These are phyloP conservation scores for Leucoraja erinaceus DNA, from an alignment of 2,113 vertebrate species.

Conservation along the genomic window DNA sequence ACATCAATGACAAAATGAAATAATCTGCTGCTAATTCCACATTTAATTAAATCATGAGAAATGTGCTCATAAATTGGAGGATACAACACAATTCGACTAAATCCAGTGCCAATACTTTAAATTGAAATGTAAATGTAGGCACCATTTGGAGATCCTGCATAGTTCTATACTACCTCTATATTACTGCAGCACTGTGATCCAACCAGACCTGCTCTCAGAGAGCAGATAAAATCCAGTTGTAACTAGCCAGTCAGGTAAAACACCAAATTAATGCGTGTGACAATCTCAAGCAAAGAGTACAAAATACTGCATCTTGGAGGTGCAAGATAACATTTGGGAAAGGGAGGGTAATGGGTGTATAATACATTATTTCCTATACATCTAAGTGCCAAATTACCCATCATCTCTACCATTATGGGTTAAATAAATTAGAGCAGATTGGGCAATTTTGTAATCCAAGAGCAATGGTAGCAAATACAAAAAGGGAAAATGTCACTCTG, in stretches of 20 bases:
- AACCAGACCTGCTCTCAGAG: neutral
- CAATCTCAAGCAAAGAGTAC: neutral
- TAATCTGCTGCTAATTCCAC: neutral
- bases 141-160: neutral
- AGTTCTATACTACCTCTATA: neutral
- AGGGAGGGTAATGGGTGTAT: neutral
- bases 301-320: neutral
- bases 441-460: neutral
- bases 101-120: too few species aligned
- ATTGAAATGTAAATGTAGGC: neutral
- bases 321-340: neutral
- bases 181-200: neutral
- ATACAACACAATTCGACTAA: too few species aligned
- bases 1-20: neutral
- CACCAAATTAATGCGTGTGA: neutral
- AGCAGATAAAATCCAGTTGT: neutral
- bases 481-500: neutral
- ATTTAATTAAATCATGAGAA: too few species aligned
- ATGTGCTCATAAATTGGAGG: too few species aligned
- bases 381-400: neutral
- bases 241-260: neutral
- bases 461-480: neutral
- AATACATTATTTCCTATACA: neutral
- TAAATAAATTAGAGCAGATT: neutral
- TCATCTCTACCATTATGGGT: neutral